Percentiles rank a stretch among this genome's conserved stretches.
Conservation (phyloP, 2,113 vertebrate species). For the Lepisosteus osseus region DNA sequence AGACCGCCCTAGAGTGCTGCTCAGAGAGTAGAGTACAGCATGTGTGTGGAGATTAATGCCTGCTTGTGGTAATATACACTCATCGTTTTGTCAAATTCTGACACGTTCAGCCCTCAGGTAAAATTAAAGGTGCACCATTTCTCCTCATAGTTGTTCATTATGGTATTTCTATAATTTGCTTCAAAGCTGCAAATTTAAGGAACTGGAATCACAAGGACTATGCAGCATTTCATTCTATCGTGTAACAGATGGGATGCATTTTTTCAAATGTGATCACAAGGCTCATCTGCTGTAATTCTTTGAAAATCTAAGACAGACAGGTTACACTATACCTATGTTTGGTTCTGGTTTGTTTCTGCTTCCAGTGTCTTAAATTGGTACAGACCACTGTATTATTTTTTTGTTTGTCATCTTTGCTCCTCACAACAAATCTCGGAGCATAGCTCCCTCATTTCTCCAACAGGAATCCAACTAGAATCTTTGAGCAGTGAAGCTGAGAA, state of each 20-base stretch:
- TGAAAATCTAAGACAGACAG: too few relatives aligned
- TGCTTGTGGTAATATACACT: slow-evolving; percentile 5
- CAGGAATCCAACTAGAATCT: too few relatives aligned
- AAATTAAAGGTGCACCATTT: slow-evolving; percentile 8
- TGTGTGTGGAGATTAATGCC: background rate
- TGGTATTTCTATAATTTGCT: background rate
- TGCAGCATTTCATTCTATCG: background rate
- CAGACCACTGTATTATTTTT: too few relatives aligned
- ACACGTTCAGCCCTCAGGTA: slow-evolving; percentile 8
- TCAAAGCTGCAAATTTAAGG: background rate
- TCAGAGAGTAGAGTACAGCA: slow-evolving; percentile 1
- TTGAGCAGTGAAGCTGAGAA: too few relatives aligned
- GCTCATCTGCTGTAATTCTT: too few relatives aligned
- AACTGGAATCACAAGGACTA: background rate
- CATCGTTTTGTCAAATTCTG: slow-evolving; percentile 10
- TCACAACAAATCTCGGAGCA: too few relatives aligned
- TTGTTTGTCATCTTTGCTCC: too few relatives aligned
- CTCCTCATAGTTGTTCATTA: background rate
- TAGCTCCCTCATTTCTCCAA: too few relatives aligned
- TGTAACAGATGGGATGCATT: background rate
- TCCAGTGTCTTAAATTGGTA: too few relatives aligned
- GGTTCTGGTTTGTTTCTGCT: too few relatives aligned
- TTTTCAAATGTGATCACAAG: too few relatives aligned
- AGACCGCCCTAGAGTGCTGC: background rate
- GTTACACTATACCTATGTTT: too few relatives aligned